A percentile compares a stretch with the other conserved stretches of the same genome.
Conservation (phyloP, 2,888 invertebrate genomes). For the Salpingus planirostris region DNA sequence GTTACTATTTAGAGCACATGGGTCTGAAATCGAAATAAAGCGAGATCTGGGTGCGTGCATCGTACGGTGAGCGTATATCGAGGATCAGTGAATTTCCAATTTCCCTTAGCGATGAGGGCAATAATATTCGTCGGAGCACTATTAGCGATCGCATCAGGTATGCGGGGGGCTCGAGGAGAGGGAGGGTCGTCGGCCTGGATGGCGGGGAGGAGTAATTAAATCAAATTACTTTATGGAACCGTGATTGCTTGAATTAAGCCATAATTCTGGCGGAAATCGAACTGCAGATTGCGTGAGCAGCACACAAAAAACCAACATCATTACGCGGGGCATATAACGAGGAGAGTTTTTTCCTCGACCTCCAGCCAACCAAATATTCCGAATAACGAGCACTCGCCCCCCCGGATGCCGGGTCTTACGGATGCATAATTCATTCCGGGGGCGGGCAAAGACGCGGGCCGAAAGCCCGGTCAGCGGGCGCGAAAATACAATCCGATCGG, state of each 20-base stretch:
- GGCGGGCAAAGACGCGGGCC: no score
- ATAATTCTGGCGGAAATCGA: slow-evolving; percentile 34
- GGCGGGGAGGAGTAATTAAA: slow-evolving; percentile 12
- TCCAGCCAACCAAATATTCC: slow-evolving; percentile 5
- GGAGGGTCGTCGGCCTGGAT: slow-evolving; percentile 9
- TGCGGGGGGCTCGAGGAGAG: no score
- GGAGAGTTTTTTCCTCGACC: slow-evolving; percentile 2
- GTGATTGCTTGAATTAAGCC: slow-evolving; percentile 34
- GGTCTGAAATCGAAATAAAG: no score
- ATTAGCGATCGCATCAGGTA: no score
- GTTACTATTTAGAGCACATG: no score
- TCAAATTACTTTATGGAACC: slow-evolving; percentile 34
- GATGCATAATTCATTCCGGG: background rate
- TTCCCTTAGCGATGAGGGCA: no score
- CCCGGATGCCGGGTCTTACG: background rate
- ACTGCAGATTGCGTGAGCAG: slow-evolving; percentile 28
- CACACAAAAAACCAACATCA: slow-evolving; percentile 8
- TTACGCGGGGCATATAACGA: slow-evolving; percentile 4
- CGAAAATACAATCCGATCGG: no score
- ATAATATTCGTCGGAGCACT: no score
- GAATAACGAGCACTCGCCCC: slow-evolving; percentile 2
- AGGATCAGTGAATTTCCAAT: no score
- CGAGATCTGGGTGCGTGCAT: no score
- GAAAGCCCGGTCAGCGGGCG: no score
- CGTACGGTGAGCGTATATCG: no score